Conservation (phyloP, 2,113 vertebrate species). For the Erinaceus europaeus region DNA sequence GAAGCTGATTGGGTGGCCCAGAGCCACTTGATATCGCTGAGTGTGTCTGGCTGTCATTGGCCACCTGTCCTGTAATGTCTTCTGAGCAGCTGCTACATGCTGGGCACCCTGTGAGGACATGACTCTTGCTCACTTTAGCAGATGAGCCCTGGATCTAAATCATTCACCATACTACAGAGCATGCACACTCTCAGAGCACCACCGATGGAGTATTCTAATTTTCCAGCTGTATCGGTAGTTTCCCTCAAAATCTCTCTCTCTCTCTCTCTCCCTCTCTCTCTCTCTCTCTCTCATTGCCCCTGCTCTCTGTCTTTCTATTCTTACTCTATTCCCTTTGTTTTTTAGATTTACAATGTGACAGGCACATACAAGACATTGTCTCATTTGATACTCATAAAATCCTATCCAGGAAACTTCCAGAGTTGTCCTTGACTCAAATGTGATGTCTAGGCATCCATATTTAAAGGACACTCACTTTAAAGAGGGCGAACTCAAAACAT, state of each 20-base stretch:
- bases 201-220: background rate
- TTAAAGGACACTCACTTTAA: background rate
- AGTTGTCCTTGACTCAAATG: background rate
- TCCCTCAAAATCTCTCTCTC: too few relatives aligned
- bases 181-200: too few relatives aligned
- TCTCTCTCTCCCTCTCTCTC: background rate
- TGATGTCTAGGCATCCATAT: background rate
- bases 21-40: rapidly evolving
- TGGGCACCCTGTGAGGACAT: background rate
- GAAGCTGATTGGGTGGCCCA: background rate
- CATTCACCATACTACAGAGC: background rate
- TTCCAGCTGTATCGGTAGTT: too few relatives aligned
- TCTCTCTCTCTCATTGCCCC: background rate
- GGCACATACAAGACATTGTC: background rate
- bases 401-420: background rate
- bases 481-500: background rate
- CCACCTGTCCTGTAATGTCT: background rate
- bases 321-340: background rate
- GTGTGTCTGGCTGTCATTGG: background rate
- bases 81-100: background rate
- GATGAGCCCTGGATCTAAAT: background rate
- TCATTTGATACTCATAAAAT: background rate
- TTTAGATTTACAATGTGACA: too few relatives aligned
- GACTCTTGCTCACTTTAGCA: background rate
- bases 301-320: background rate